phyloP scores from a whole-genome alignment of 2,797 vertebrate genomes.

The Pipistrellus pygmaeus region DNA sequence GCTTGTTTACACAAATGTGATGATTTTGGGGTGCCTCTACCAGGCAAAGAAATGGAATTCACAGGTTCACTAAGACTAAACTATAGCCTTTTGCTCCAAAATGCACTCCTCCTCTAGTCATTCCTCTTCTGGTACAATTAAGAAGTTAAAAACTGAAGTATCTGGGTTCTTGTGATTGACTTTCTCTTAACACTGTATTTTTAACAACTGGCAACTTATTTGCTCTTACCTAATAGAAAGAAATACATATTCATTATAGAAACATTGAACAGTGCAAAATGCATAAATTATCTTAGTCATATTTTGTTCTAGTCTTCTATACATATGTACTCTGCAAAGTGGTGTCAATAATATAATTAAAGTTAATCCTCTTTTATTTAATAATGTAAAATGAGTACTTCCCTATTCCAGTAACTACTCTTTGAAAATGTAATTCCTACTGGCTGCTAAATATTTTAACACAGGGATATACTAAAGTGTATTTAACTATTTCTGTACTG shows the following conservation, averaged over 20 bases:
- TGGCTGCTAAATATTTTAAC: too few species aligned
- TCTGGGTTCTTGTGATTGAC: neutral
- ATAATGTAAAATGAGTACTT: too few species aligned
- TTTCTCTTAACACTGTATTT: constrained; percentile 27
- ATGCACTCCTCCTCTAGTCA: neutral
- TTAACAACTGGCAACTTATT: constrained; percentile 5
- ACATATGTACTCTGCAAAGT: neutral
- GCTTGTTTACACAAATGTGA: constrained; percentile 33
- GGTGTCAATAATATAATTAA: neutral
- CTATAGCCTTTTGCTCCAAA: neutral
- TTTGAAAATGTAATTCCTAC: too few species aligned
- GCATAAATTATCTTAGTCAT: neutral
- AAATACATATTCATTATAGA: constrained; percentile 4
- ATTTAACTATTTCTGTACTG: too few species aligned
- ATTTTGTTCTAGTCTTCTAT: constrained; percentile 17
- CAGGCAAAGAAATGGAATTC: constrained; percentile 24
- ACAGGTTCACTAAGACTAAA: neutral
- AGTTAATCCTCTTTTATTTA: constrained; percentile 22
- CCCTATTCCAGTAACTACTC: too few species aligned
- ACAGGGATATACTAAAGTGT: too few species aligned
- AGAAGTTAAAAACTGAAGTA: neutral
- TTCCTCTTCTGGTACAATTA: constrained; percentile 4
- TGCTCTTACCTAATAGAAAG: neutral
- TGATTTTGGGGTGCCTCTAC: neutral
- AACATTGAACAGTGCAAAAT: constrained; percentile 5